Percentiles rank a stretch among this genome's conserved stretches.
phyloP scores from a whole-genome alignment of 2,888 invertebrate species.

The Pelosia muscerda region DNA sequence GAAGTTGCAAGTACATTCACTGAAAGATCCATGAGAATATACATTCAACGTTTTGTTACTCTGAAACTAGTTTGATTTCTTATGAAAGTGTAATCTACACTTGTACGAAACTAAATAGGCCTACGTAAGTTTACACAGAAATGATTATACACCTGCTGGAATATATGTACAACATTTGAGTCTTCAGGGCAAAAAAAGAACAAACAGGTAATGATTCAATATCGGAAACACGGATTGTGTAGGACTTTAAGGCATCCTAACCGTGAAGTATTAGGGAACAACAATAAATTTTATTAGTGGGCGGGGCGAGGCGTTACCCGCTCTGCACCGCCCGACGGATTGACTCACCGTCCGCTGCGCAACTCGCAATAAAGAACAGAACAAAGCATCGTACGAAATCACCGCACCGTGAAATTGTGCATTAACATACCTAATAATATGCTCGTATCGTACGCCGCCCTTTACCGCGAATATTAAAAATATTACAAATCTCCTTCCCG shows the following conservation, averaged over 20 bases:
- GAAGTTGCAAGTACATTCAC: neutral
- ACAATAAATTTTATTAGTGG: slow-evolving; percentile 34
- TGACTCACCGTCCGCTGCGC: slow-evolving; percentile 49
- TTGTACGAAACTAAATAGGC: neutral
- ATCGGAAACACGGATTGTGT: neutral
- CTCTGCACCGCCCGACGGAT: slow-evolving; percentile 43
- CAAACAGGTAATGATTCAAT: neutral
- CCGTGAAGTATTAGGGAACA: slow-evolving; percentile 28
- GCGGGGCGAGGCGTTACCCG: slow-evolving; percentile 48
- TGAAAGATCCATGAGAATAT: neutral
- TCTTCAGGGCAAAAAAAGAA: neutral
- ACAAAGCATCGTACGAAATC: slow-evolving; percentile 56
- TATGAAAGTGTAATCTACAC: neutral
- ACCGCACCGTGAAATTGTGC: slow-evolving; percentile 56
- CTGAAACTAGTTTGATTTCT: neutral
- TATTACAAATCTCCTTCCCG: slow-evolving; percentile 25
- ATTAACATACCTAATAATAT: slow-evolving; percentile 60
- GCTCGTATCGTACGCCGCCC: slow-evolving; percentile 44
- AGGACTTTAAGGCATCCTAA: slow-evolving; percentile 16
- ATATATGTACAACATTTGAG: neutral
- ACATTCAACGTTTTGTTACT: neutral
- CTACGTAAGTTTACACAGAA: neutral
- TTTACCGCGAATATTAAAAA: slow-evolving; percentile 34
- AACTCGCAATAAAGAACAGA: slow-evolving; percentile 47
- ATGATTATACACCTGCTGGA: neutral